Evolutionary conservation across 2,888 invertebrate species (phyloP).

Genomic region (Biston betularia): DNA sequence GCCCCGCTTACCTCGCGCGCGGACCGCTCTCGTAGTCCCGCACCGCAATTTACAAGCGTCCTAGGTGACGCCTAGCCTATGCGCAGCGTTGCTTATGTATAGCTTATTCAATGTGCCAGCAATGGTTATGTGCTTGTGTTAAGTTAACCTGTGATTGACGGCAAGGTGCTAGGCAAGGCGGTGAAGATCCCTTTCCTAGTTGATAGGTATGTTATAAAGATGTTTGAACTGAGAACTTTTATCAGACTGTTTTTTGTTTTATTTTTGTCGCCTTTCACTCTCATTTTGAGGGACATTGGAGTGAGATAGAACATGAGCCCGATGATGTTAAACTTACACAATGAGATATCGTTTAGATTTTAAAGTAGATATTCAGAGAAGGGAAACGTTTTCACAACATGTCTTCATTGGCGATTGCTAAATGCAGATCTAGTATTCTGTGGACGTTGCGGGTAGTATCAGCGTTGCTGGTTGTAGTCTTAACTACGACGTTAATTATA

Average conservation of each 20-base stretch:
- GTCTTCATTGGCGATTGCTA: conserved; percentile 14
- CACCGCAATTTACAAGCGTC: no score
- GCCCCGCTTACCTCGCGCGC: no score
- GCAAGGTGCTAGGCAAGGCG: no score
- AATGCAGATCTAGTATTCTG: conserved; percentile 3
- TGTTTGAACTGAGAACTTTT: background rate
- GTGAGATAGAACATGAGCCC: conserved; percentile 3
- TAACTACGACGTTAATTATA: no score
- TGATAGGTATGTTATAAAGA: no score
- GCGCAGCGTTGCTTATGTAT: no score
- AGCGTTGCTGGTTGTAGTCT: background rate
- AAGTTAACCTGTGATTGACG: no score
- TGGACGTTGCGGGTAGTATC: background rate
- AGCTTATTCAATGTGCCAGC: no score
- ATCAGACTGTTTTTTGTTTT: background rate
- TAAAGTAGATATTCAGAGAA: conserved; percentile 13
- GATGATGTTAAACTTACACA: background rate
- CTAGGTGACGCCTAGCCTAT: no score
- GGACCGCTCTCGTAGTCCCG: no score
- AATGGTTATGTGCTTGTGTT: no score
- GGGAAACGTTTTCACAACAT: conserved; percentile 12
- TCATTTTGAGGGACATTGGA: background rate
- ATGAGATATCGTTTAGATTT: conserved; percentile 11
- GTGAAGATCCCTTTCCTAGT: no score
- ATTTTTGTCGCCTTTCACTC: background rate